Evolutionary conservation across 64 coral and sea anemone species (phyloP).

Genomic region (Hydrozoanthus tunicans): DNA sequence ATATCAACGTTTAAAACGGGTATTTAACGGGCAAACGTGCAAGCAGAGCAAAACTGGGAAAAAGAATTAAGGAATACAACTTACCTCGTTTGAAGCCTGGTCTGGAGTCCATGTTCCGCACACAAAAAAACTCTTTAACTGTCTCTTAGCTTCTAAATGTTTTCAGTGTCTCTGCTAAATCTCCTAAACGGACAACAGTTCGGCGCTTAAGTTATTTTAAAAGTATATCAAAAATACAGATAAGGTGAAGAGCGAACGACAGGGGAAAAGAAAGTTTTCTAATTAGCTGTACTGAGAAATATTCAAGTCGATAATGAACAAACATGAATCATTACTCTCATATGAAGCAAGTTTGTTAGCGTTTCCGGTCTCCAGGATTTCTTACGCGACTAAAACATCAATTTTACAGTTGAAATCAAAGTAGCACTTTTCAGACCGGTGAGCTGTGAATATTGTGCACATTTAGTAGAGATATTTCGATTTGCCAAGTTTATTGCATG

Average conservation of each 20-base stretch:
- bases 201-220: not conserved
- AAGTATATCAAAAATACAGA: not conserved
- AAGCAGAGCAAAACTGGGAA: not conserved
- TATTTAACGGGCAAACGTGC: conserved; percentile 31
- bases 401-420: not conserved
- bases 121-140: not conserved
- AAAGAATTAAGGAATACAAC: not conserved
- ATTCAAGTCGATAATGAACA: not conserved
- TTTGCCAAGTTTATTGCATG: conserved; percentile 10
- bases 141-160: not conserved
- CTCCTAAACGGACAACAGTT: not conserved
- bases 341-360: no score
- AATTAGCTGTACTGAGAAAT: not conserved
- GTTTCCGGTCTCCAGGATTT: no score
- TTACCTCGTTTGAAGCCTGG: conserved; percentile 50
- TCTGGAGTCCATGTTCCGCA: conserved; percentile 24
- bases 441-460: not conserved
- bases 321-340: not conserved
- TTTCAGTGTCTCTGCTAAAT: not conserved
- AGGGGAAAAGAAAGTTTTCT: not conserved
- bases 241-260: not conserved
- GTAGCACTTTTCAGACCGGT: not conserved
- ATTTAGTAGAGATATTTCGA: conserved; percentile 15
- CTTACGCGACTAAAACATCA: no score
- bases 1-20: not conserved